Percentiles rank a stretch among this genome's conserved stretches.
phyloP scores from a whole-genome alignment of 2,113 vertebrate species.

The Ailurus styani region DNA sequence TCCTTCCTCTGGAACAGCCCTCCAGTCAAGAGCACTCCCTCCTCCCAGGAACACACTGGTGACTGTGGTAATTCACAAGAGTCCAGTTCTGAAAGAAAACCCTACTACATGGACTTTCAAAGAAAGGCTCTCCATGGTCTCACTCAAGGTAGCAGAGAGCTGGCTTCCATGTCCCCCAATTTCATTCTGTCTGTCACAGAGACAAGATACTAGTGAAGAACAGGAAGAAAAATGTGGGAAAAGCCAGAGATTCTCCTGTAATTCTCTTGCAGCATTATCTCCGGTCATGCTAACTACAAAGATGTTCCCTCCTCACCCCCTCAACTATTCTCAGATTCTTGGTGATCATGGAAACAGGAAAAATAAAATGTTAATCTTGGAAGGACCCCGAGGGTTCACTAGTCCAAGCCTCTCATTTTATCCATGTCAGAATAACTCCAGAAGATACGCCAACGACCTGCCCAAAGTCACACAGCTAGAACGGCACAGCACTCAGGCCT shows the following conservation, averaged over 20 bases:
- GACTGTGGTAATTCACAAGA: background rate
- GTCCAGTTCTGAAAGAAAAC: background rate
- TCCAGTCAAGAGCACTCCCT: background rate
- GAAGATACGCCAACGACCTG: background rate
- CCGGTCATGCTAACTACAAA: background rate
- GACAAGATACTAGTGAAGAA: background rate
- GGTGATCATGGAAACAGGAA: background rate
- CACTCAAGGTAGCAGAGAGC: background rate
- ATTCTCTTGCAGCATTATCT: too few species aligned
- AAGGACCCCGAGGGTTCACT: background rate
- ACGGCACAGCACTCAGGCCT: background rate
- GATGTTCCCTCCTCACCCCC: background rate
- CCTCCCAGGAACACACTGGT: background rate
- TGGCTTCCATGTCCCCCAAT: background rate
- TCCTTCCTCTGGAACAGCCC: background rate
- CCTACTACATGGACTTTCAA: background rate
- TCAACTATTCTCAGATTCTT: background rate
- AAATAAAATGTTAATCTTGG: background rate
- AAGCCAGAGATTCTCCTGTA: background rate
- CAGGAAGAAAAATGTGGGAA: background rate
- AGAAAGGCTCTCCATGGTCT: background rate
- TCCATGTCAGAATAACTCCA: background rate
- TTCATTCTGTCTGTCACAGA: background rate
- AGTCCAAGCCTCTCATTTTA: background rate
- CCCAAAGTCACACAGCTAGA: background rate